Percentiles rank a stretch among this genome's conserved stretches.
Evolutionary conservation across 2,888 invertebrate genomes (phyloP).

Genomic region (Ganaspis brasiliensis): DNA sequence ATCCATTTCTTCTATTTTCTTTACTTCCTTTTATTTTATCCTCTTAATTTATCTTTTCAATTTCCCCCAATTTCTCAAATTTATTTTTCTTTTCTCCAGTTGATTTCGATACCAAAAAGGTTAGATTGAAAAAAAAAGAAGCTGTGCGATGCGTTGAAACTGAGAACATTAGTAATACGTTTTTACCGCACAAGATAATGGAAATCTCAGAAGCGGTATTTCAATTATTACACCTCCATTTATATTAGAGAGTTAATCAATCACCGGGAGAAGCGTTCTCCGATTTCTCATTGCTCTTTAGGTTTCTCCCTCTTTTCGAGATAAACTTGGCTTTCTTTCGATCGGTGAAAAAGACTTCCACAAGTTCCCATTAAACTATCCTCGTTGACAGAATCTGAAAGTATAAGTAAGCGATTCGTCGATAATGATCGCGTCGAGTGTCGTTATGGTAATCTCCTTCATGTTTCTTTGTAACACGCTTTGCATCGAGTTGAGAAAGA

Average conservation of each 20-base stretch:
- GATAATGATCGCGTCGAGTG: slow-evolving; percentile 36
- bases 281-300: slow-evolving; percentile 25
- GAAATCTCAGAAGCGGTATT: not conserved
- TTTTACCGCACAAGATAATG: slow-evolving; percentile 9
- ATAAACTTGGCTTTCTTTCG: slow-evolving; percentile 11
- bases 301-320: slow-evolving; percentile 9
- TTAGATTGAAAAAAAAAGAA: too few relatives aligned
- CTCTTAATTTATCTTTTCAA: too few relatives aligned
- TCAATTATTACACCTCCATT: not conserved
- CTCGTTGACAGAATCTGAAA: slow-evolving; percentile 32
- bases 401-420: slow-evolving; percentile 34
- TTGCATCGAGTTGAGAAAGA: slow-evolving; percentile 6
- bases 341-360: slow-evolving; percentile 8
- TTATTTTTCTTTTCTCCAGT: too few relatives aligned
- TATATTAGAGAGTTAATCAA: slow-evolving; percentile 11
- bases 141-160: not conserved
- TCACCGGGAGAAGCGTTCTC: not conserved
- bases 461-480: slow-evolving; percentile 33
- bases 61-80: too few relatives aligned
- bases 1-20: too few relatives aligned
- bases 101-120: too few relatives aligned
- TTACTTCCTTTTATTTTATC: too few relatives aligned
- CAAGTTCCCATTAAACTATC: slow-evolving; percentile 16
- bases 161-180: not conserved
- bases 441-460: slow-evolving; percentile 29